Base-by-base conservation (phyloP, 2,888 invertebrate genomes). In the Clostera curtula region DNA sequence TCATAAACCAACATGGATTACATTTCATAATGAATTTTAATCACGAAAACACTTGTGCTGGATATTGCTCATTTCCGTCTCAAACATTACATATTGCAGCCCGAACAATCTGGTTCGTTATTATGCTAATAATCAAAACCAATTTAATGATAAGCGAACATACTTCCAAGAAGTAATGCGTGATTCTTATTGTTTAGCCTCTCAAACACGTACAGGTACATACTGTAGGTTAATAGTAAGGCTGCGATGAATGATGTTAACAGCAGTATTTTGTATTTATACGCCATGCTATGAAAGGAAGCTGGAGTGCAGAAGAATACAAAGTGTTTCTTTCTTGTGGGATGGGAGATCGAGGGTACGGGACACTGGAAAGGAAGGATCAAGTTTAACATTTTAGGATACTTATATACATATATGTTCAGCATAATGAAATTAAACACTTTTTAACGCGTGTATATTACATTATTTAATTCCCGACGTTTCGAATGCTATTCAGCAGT, bases 151-250 rank as follows among this genome's bases (percentile, higher is more conserved):
- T 52, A 57, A 3, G 58, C 54, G 17, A 67, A 65, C 27, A 67
- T 50, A 40, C 48, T 62, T 9, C 65, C 64, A 8, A 72, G 36
- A 25, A 64, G 27, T 21, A 49, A 49, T 14, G 56, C 26, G 23
- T 58, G 47, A 2, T 56, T 56, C 34, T 57, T 63, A 13, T 42
- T 52, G 9, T 44, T 46, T 10, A 53, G 43, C n/a, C 43, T 49
- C 28, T 67, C 49, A 28, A 70, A 67, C 0, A 67, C 56, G 26
- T 66, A 60, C 1, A 62, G 29, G 40, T 73, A 73, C 57, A 67
- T 60, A 27, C 52, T 61, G 35, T 65, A 73, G 1, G 48, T 59
- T 4, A 67, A 15, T 3, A 71, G 1, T 26, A 59, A 58, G 3
- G 63, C 54, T 1, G 50, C 13, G 1, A 58, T 17, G 15, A 65